Conservation (phyloP, 2,888 invertebrate genomes). For the Steinernema carpocapsae region DNA sequence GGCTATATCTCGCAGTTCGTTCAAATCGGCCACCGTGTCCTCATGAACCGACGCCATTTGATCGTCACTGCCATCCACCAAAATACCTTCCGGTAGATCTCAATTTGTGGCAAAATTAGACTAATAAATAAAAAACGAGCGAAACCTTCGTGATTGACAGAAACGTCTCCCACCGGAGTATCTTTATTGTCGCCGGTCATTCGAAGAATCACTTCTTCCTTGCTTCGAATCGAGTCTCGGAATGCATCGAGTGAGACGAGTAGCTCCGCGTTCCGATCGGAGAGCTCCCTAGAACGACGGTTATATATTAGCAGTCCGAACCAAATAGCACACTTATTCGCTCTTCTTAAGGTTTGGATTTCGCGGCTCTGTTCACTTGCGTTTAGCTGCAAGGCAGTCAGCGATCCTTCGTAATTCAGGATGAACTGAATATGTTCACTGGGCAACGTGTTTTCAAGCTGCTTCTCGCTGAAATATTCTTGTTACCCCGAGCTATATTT, state of each 20-base stretch:
- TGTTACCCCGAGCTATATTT: neutral
- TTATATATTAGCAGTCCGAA: neutral
- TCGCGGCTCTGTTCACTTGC: constrained; percentile 51
- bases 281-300: constrained; percentile 3
- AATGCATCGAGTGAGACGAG: neutral
- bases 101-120: no score
- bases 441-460: constrained; percentile 38
- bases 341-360: constrained; percentile 52
- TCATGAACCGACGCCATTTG: constrained; percentile 36
- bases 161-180: neutral
- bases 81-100: neutral
- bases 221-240: neutral
- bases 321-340: constrained; percentile 52
- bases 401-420: constrained; percentile 46
- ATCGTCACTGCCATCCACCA: constrained; percentile 13
- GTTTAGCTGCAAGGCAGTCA: constrained; percentile 57
- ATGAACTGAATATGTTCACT: constrained; percentile 46
- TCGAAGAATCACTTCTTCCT: constrained; percentile 16
- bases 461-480: constrained; percentile 36
- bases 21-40: constrained; percentile 55
- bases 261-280: neutral
- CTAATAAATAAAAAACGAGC: neutral
- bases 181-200: neutral
- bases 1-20: constrained; percentile 70
- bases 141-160: neutral